Evolutionary conservation across 1,140 invertebrate genomes (phyloP).

Genomic region (Streblospio benedicti): DNA sequence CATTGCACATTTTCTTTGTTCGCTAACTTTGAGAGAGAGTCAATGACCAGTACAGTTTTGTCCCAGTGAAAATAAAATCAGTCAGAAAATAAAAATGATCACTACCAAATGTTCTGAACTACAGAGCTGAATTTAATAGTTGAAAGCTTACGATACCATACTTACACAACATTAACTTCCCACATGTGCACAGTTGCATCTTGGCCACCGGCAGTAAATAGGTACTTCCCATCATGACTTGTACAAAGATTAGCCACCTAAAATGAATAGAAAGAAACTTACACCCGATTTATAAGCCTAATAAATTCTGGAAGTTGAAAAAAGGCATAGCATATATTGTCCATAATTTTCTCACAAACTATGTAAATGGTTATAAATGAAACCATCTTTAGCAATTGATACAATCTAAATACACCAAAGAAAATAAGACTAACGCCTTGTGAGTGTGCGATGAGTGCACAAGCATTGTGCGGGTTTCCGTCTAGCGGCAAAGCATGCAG

Average conservation of each 20-base stretch:
- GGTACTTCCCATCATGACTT: constrained; percentile 46
- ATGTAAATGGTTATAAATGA: background rate
- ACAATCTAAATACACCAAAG: background rate
- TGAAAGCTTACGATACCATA: too few species aligned
- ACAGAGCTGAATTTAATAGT: too few species aligned
- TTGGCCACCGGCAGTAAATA: constrained; percentile 54
- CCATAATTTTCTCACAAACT: background rate
- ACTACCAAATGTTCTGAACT: too few species aligned
- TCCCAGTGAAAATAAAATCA: too few species aligned
- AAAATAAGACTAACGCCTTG: constrained; percentile 31
- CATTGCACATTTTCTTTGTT: too few species aligned
- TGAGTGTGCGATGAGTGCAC: constrained; percentile 59
- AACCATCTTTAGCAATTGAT: background rate
- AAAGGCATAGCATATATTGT: background rate
- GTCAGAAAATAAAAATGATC: too few species aligned
- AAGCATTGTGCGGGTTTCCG: constrained; percentile 64
- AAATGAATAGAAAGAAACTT: constrained; percentile 8
- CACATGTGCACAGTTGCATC: constrained; percentile 55
- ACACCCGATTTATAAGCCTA: background rate
- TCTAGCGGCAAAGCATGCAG: constrained; percentile 59
- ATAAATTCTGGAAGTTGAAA: background rate
- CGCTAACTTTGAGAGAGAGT: too few species aligned
- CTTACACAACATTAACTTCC: constrained; percentile 54
- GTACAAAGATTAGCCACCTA: constrained; percentile 38
- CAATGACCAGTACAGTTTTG: too few species aligned